Evolutionary conservation across 30 jellyfish, hydroid and myxozoan genomes (phyloP), one percentile per base, ranked within the genome.

Genomic region (Hydractinia symbiolongicarpus): DNA sequence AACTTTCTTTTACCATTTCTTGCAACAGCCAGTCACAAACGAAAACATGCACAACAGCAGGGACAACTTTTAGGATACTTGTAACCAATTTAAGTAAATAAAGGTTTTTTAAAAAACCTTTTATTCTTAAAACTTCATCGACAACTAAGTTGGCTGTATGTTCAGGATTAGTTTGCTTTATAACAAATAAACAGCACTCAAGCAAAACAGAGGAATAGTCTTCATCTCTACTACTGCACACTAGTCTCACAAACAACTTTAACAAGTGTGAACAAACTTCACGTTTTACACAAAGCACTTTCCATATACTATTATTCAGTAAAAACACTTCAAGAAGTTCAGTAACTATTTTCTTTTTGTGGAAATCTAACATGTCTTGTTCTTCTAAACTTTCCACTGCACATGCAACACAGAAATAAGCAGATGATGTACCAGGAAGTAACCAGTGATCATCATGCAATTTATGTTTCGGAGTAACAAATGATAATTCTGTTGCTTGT

Each of bases 311-410:
- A 53, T 82, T 79, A 53, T 84, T 79, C 19, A 90, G 64, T 9
- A 82, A 53, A 16, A 89, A 57, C n/a, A 85, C 61, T 58, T 84
- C 91, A 78, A 89, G 52, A 6, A 89, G 60, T 17, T 79, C 91
- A 55, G 95, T 64, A 5, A 76, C 77, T 77, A 89, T 84, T 60
- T 69, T 84, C 68, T 86, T 89, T 73, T 84, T 89, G 58, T 84
- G 81, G 70, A 83, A 60, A 66, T 75, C 84, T 54, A 89, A 80
- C 62, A 80, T 15, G 19, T 81, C 57, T 10, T 61, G 61, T 55
- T 84, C 95, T 62, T 84, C 96, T 15, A 89, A 72, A 17, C 79
- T 79, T 73, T 89, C 96, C 9, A 89, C 83, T 15, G 94, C 95
- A 84, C 96, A 89, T 19, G 95, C 96, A 84, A 89, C 84, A 57